Evolutionary conservation across 2,888 invertebrate genomes (phyloP), one percentile per base, ranked within the genome.

Genomic region (Trissolcus japonicus): DNA sequence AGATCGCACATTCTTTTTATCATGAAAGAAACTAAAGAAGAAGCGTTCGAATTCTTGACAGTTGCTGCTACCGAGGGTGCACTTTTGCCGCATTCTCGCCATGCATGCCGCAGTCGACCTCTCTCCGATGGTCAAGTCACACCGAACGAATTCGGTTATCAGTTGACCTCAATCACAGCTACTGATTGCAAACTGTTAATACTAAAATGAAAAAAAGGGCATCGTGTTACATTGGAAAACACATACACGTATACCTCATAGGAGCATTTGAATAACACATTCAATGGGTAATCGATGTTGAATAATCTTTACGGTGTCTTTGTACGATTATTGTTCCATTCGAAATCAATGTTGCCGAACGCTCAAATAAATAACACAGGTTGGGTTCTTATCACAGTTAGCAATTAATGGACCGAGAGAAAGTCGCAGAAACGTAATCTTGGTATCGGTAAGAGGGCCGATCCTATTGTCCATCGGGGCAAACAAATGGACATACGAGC

Each of bases 1-100:
- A 25, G 25, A 25, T 4, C 25, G 25, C 4, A 78, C 79, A 74
- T 63, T 77, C 81, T 75, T 74, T 76, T 80, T 80, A 17, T 83
- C 77, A 65, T 79, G 79, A 79, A 80, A 82, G 75, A 81, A 81
- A 82, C 69, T 80, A 80, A 80, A 79, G 59, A 76, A 48, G 48
- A n/a, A 82, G 82, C 83, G 84, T 85, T 79, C 79, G 79, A 80
- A 80, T 85, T 85, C 84, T 83, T 84, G 86, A 86, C 85, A 85
- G 84, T 79, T 81, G 83, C 80, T 80, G 84, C 85, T 86, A 81
- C 85, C 79, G 85, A 83, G 81, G 83, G 82, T 83, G 78, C 81
- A 79, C 68, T 76, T 81, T 66, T 54, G 35, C 14, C 25, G 51
- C 51, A 19, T 46, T 46, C 46, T 6, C 46, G 46, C 14, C 2